Conservation (phyloP, 2,888 invertebrate species). For the Scaptomyza cyrtandrae region DNA sequence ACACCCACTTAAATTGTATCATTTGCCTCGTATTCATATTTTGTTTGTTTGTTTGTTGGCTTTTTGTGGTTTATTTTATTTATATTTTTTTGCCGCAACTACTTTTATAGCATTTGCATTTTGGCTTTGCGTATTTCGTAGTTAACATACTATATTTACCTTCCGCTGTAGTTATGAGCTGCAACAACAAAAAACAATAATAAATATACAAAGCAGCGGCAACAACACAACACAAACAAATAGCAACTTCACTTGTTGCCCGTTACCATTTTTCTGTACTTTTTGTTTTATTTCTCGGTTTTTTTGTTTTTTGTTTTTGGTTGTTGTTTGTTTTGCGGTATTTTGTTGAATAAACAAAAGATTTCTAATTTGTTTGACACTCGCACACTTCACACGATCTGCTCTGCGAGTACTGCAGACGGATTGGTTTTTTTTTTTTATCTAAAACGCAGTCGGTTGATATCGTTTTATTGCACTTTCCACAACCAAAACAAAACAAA, state of each 20-base stretch:
- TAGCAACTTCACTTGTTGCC: slow-evolving; percentile 44
- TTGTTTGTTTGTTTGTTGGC: slow-evolving; percentile 22
- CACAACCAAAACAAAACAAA: slow-evolving; percentile 50
- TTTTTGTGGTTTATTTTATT: slow-evolving; percentile 1
- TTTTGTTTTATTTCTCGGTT: slow-evolving; percentile 18
- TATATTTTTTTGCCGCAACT: slow-evolving; percentile 17
- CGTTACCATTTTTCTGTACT: slow-evolving; percentile 33
- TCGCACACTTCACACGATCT: slow-evolving; percentile 49
- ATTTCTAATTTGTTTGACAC: slow-evolving; percentile 54
- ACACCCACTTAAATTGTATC: slow-evolving; percentile 43
- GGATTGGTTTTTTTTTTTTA: slow-evolving; percentile 42
- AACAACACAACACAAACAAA: slow-evolving; percentile 11
- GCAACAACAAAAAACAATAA: slow-evolving; percentile 21
- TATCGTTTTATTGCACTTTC: slow-evolving; percentile 55
- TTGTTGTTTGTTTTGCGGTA: slow-evolving; percentile 24
- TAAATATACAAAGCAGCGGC: neutral
- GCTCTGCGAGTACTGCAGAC: slow-evolving; percentile 1
- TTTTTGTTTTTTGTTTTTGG: neutral
- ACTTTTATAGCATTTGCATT: slow-evolving; percentile 42
- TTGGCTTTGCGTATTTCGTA: slow-evolving; percentile 21
- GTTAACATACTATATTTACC: slow-evolving; percentile 51
- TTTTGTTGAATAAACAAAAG: slow-evolving; percentile 56
- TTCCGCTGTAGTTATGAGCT: slow-evolving; percentile 49
- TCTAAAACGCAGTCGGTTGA: slow-evolving; percentile 23
- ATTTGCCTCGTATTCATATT: slow-evolving; percentile 33